A percentile compares a stretch with the other conserved stretches of the same genome.
Conservation (phyloP, 2,888 invertebrate genomes). For the Peribatodes rhomboidaria region DNA sequence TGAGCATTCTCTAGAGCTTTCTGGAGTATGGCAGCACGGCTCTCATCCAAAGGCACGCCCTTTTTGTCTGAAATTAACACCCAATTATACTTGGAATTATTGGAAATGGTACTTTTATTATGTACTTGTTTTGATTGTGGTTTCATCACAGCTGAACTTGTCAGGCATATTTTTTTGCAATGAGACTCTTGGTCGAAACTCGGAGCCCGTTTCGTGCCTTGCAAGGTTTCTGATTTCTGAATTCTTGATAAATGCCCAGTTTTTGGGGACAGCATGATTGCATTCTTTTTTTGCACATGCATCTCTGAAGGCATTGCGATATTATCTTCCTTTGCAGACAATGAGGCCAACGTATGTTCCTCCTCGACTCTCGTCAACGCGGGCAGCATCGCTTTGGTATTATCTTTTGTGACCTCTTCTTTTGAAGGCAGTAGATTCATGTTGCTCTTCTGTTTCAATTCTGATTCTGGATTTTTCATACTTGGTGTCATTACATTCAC, state of each 20-base stretch:
- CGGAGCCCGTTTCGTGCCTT: background rate
- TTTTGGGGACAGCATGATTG: background rate
- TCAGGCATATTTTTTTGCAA: background rate
- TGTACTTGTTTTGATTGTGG: background rate
- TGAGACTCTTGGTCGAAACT: background rate
- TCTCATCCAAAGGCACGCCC: background rate
- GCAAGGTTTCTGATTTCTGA: background rate
- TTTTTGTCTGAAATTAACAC: slow-evolving; percentile 9
- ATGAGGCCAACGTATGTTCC: background rate
- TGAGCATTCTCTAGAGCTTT: slow-evolving; percentile 8
- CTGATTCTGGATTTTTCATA: background rate
- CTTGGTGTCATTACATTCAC: background rate
- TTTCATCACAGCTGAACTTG: background rate
- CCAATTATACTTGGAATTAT: background rate
- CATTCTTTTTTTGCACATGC: background rate
- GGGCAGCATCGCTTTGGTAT: too few species aligned
- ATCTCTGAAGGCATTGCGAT: background rate
- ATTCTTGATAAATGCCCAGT: background rate
- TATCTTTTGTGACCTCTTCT: background rate
- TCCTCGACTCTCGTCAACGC: background rate
- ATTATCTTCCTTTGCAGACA: background rate
- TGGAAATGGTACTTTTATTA: background rate
- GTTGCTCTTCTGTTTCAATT: background rate
- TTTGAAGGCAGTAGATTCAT: background rate
- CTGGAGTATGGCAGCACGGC: background rate